Conservation (phyloP, 2,113 vertebrate genomes). For the Peromyscus californicus region DNA sequence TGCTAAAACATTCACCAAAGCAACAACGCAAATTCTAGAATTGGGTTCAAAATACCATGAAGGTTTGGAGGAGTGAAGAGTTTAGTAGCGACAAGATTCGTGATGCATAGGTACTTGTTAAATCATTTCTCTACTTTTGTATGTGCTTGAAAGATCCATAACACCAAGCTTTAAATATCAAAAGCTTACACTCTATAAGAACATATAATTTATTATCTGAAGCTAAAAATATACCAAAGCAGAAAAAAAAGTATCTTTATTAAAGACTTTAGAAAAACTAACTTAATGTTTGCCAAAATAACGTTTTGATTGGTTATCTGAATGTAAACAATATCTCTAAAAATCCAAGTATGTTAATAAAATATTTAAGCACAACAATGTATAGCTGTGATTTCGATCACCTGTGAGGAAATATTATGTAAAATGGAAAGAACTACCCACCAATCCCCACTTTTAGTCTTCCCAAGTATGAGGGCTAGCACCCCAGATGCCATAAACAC, state of each 20-base stretch:
- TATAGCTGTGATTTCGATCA: not conserved
- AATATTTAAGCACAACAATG: not conserved
- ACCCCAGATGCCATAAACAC: not conserved
- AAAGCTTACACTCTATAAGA: not conserved
- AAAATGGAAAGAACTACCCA: slow-evolving; percentile 6
- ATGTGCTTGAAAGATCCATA: not conserved
- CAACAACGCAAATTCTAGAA: not conserved
- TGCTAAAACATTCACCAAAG: not conserved
- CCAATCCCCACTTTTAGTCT: not conserved
- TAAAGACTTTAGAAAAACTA: slow-evolving; percentile 38
- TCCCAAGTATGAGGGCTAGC: not conserved
- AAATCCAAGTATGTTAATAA: slow-evolving; percentile 12
- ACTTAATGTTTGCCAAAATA: not conserved
- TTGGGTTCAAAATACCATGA: not conserved
- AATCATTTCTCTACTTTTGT: not conserved
- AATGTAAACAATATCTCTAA: slow-evolving; percentile 7
- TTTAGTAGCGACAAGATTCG: not conserved
- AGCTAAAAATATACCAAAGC: not conserved
- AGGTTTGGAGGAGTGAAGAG: not conserved
- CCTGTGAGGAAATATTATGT: not conserved
- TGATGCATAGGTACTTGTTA: not conserved
- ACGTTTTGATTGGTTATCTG: slow-evolving; percentile 25
- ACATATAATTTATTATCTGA: not conserved
- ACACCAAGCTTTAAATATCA: not conserved
- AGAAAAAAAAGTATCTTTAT: not conserved